Evolutionary conservation across 35 echinoderm and acorn worm species (phyloP).

Genomic region (Strongylocentrotus purpuratus): DNA sequence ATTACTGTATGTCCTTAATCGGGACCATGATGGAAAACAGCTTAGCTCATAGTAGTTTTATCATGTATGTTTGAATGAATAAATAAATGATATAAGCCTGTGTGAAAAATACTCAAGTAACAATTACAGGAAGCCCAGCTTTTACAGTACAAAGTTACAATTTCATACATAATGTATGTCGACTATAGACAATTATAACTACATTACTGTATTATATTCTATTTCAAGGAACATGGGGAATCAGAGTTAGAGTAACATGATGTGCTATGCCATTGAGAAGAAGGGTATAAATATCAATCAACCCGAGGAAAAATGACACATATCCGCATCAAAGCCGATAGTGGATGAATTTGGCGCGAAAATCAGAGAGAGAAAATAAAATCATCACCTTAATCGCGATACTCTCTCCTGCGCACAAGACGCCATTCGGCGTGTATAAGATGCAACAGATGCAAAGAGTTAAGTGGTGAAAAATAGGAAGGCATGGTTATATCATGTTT

Average conservation of each 20-base stretch:
- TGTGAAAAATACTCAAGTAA: too few relatives aligned
- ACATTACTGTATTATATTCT: neutral
- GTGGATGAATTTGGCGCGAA: slow-evolving; percentile 18
- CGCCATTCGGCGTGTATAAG: neutral
- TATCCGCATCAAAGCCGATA: slow-evolving; percentile 31
- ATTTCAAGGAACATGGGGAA: neutral
- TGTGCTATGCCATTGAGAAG: neutral
- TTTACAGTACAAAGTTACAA: too few relatives aligned
- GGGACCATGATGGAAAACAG: too few relatives aligned
- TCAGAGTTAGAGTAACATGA: neutral
- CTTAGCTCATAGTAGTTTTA: too few relatives aligned
- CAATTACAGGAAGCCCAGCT: too few relatives aligned
- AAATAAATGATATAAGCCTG: too few relatives aligned
- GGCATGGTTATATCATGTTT: neutral
- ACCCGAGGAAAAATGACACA: slow-evolving; percentile 40
- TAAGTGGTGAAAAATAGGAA: neutral
- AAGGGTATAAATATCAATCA: slow-evolving; percentile 24
- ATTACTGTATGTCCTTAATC: too few relatives aligned
- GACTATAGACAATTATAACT: neutral
- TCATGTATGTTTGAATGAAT: too few relatives aligned
- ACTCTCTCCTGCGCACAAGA: neutral
- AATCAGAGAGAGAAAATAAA: neutral
- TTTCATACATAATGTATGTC: neutral
- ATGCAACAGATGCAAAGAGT: neutral
- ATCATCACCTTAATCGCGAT: neutral